Evolutionary conservation across 92 coral and sea anemone genomes (phyloP), one percentile per base, ranked within the genome.

Genomic region (Actinernus sp.): DNA sequence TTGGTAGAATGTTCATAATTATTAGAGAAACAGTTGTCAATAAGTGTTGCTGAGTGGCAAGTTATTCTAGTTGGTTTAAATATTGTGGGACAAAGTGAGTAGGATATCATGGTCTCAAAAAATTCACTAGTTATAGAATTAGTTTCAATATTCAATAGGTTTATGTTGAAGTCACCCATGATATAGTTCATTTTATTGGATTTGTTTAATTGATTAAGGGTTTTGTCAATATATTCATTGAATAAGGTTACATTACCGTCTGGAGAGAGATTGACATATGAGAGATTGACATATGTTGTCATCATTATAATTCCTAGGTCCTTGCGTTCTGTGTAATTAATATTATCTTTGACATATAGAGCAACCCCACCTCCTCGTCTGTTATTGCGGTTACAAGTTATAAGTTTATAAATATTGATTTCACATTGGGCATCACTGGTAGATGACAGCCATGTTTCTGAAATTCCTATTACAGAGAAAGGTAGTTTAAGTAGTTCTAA

Each of bases 41-140:
- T 37, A 8, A 37, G 24, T 13, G 55, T 48, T 48, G 55, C 55
- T 7, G 61, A 41, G 31, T 63, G 59, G 38, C 22, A 18, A 12
- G 61, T 48, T 26, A 63, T 46, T 63, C 71, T 63, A 3, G 71
- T 63, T 3, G 64, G 71, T 34, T 47, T 46, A 44, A 46, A 45
- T 0, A 63, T 63, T 0, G 61, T 29, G 20, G 71, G 71, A 23
- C 58, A 47, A 0, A 63, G 58, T 21, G 58, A 63, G 57, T 44
- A 47, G 20, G 71, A 63, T 4, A 46, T 18, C 26, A 41, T 21
- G 12, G 68, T 61, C 29, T 61, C 50, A 61, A 61, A 33, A 31
- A 61, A 61, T 7, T 61, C 50, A 24, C 22, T 40, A 5, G 68
- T 24, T 22, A 19, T 31, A 61, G 19, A 17, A 37, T 33, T 37